These are phyloP conservation scores for Meta bourneti DNA, from an alignment of 2,888 invertebrate genomes.

Conservation along the genomic window DNA sequence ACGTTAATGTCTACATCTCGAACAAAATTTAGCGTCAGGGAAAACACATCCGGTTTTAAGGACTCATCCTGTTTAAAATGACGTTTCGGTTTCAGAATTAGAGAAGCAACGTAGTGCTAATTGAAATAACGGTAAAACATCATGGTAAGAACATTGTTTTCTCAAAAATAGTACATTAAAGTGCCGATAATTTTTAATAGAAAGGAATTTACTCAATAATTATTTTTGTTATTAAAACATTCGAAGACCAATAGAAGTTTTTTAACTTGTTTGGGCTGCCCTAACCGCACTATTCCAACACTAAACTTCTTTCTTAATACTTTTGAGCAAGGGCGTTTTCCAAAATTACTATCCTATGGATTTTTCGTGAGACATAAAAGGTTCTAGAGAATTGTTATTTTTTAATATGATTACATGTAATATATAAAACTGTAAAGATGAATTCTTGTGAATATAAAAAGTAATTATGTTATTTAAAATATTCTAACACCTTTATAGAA, in stretches of 20 bases:
- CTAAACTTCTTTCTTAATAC: too few relatives aligned
- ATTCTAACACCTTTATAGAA: too few relatives aligned
- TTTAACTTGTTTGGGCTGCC: background rate
- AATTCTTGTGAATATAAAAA: too few relatives aligned
- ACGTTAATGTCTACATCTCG: constrained; percentile 5
- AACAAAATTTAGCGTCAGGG: background rate
- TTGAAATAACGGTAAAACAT: constrained; percentile 15
- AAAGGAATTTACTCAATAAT: background rate
- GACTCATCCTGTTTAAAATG: constrained; percentile 49
- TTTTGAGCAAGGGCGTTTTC: too few relatives aligned
- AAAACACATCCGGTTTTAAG: constrained; percentile 17
- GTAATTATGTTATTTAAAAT: too few relatives aligned
- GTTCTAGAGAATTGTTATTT: too few relatives aligned
- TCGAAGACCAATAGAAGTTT: background rate
- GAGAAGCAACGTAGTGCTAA: background rate
- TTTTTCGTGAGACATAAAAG: too few relatives aligned
- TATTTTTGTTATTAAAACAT: background rate
- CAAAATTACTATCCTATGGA: too few relatives aligned
- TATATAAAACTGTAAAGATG: too few relatives aligned
- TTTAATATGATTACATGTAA: too few relatives aligned
- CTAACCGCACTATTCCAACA: too few relatives aligned
- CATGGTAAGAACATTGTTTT: constrained; percentile 28
- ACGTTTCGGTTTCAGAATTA: constrained; percentile 2
- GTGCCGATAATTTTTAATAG: background rate
- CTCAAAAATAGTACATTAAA: too few relatives aligned